A percentile compares a stretch with the other conserved stretches of the same genome.
Evolutionary conservation across 2,888 invertebrate species (phyloP).

Genomic region (Nymphalis urticae): DNA sequence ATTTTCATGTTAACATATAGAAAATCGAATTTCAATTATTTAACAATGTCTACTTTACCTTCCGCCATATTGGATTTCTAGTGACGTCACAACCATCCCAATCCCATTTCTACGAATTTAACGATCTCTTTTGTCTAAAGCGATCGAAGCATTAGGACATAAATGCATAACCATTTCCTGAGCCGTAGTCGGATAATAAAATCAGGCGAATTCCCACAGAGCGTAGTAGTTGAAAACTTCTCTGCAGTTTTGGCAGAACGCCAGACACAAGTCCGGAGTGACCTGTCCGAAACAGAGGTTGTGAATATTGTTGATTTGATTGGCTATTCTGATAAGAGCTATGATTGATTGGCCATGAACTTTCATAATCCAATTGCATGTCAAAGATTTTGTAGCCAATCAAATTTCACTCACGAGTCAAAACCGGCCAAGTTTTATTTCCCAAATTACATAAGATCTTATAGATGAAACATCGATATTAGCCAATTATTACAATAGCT

Average conservation of each 20-base stretch:
- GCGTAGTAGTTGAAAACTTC: constrained; percentile 14
- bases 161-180: neutral
- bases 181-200: neutral
- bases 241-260: constrained; percentile 22
- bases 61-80: too few relatives aligned
- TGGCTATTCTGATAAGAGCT: neutral
- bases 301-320: constrained; percentile 6
- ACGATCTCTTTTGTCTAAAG: too few relatives aligned
- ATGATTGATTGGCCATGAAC: constrained; percentile 5
- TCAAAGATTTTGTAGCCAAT: neutral
- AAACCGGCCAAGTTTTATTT: too few relatives aligned
- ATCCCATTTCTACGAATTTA: neutral
- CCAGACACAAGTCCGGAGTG: constrained; percentile 26
- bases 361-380: neutral
- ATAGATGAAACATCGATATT: too few relatives aligned
- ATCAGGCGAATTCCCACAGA: constrained; percentile 4
- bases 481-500: too few relatives aligned
- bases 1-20: too few relatives aligned
- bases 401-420: too few relatives aligned
- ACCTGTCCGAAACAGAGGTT: constrained; percentile 20
- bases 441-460: too few relatives aligned
- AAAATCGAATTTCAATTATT: too few relatives aligned
- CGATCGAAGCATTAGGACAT: too few relatives aligned
- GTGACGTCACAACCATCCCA: too few relatives aligned
- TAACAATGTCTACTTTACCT: too few relatives aligned